Base-by-base conservation (phyloP, 2,888 invertebrate species). In the Cyclophora albipunctata region DNA sequence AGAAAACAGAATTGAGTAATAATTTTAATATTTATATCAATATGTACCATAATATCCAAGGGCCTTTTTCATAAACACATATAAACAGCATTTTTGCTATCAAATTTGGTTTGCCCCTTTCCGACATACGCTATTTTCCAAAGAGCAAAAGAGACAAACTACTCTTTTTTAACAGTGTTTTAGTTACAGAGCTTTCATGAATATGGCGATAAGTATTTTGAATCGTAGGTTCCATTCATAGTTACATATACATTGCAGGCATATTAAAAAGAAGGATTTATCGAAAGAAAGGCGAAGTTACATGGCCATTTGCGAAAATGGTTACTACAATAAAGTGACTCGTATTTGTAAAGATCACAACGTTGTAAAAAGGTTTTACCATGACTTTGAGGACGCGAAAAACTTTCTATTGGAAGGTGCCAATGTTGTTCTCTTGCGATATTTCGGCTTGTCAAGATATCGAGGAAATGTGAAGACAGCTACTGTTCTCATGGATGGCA, bases 401-500 rank as follows among this genome's bases (percentile, higher is more conserved):
- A 76, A 90, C 60, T 84, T 91, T 53, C 73, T 92, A 47, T 84
- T 91, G n/a, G 92, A 92, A 81, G 92, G 91, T 40, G 90, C 91
- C 5, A 92, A 90, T 72, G 78, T 93, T 52, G 69, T 92, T 7
- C 69, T 93, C 20, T 77, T 92, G 72, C 82, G 93, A 56, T 92
- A 91, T 66, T 75, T 93, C 40, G 91, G 90, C 3, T 66, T 92
- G 7, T 78, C 71, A 7, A 81, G 89, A 57, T 90, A 81, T 62
- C 78, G 78, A 47, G 92, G 92, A 5, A 79, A 68, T 49, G 78
- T 92, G 55, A 90, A 90, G 66, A 81, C 91, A 34, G 81, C 90
- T 34, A 89, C 90, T 7, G 81, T 91, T 47, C 83, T 91, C 58
- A 91, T 92, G 58, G 89, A 91, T 58, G 92, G 92, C 3, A 83